Conservation (phyloP, 2,888 invertebrate genomes). For the Melikaiella ostensackeni region DNA sequence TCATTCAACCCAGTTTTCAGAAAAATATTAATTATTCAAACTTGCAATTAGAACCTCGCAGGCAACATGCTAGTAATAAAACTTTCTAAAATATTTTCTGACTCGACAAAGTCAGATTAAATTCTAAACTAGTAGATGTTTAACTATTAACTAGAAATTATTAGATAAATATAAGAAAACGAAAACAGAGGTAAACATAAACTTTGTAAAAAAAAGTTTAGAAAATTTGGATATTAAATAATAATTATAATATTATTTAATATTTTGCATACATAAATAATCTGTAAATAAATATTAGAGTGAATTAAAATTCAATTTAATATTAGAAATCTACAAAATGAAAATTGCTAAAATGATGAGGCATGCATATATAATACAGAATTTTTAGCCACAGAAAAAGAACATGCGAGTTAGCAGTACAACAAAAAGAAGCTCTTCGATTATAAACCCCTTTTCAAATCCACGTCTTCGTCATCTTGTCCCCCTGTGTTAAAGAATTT, state of each 20-base stretch:
- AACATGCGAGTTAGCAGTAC: not conserved
- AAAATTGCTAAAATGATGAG: not conserved
- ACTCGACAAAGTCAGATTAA: not conserved
- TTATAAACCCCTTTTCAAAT: not conserved
- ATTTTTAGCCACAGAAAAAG: not conserved
- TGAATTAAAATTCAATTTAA: not conserved
- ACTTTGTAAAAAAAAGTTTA: not conserved
- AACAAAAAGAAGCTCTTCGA: not conserved
- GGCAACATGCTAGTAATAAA: not conserved
- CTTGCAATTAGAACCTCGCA: not conserved
- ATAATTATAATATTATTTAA: not conserved
- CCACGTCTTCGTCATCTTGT: not conserved
- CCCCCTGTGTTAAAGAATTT: constrained; percentile 6
- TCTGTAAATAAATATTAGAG: not conserved
- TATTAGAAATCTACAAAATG: not conserved
- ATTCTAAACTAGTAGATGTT: not conserved
- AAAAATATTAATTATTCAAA: not conserved
- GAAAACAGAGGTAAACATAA: not conserved
- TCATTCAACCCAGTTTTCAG: not conserved
- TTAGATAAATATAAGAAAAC: not conserved
- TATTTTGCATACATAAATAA: not conserved
- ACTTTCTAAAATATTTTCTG: not conserved
- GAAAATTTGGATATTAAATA: not conserved
- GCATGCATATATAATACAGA: constrained; percentile 2
- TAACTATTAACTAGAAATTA: not conserved